These are phyloP conservation scores for Hyphantria cunea DNA, from an alignment of 1,140 invertebrate genomes.

Conservation along the genomic window DNA sequence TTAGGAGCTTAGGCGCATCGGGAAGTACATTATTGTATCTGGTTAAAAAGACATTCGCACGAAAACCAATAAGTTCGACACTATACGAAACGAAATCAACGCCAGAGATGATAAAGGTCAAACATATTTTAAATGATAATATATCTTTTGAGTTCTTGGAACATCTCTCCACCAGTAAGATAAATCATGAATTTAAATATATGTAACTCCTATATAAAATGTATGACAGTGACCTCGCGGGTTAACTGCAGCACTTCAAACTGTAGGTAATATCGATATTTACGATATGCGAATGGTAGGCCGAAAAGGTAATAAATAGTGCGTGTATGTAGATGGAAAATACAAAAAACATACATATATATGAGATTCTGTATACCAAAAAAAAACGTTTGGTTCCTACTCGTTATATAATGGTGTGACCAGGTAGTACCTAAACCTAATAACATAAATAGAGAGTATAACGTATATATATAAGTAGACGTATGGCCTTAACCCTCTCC, in stretches of 20 bases:
- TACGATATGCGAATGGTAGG: slow-evolving; percentile 17
- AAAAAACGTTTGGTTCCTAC: too few species aligned
- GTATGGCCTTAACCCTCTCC: too few species aligned
- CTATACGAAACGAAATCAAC: background rate
- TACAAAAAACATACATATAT: background rate
- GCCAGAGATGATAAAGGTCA: background rate
- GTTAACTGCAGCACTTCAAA: slow-evolving; percentile 11
- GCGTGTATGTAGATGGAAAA: slow-evolving; percentile 4
- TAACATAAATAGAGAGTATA: too few species aligned
- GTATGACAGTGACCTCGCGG: slow-evolving; percentile 7
- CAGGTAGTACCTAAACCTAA: too few species aligned
- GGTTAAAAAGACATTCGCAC: slow-evolving; percentile 17
- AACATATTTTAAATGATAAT: background rate
- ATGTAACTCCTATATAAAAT: slow-evolving; percentile 16
- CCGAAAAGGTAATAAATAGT: slow-evolving; percentile 21
- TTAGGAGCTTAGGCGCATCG: slow-evolving; percentile 24
- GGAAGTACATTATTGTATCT: slow-evolving; percentile 27
- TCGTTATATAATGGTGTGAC: too few species aligned
- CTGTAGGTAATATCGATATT: slow-evolving; percentile 9
- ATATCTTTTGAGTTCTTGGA: background rate
- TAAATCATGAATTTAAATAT: background rate
- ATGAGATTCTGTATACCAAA: too few species aligned
- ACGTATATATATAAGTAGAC: too few species aligned
- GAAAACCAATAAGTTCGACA: too few species aligned
- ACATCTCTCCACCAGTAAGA: background rate